A percentile compares a stretch with the other conserved stretches of the same genome.
These are phyloP conservation scores for Hemibagrus wyckioides DNA, from an alignment of 2,113 vertebrate species.

Conservation along the genomic window DNA sequence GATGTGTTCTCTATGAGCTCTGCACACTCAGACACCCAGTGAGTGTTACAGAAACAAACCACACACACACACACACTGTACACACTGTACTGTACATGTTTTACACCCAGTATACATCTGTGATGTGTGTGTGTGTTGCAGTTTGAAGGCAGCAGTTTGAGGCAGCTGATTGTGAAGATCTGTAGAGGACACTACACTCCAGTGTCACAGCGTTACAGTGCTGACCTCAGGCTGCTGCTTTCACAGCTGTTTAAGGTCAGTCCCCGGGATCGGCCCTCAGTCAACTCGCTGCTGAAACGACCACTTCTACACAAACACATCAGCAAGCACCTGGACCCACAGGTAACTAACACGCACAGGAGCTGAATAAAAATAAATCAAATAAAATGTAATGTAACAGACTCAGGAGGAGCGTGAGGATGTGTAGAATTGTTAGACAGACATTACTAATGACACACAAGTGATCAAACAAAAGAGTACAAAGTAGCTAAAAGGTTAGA, in stretches of 20 bases:
- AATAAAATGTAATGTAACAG: too few relatives aligned
- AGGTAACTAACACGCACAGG: conserved; percentile 30
- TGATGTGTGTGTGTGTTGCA: conserved; percentile 4
- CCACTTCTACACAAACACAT: conserved; percentile 79
- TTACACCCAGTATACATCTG: background rate
- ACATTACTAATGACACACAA: too few relatives aligned
- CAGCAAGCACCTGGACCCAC: conserved; percentile 57
- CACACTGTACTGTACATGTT: background rate
- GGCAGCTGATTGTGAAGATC: conserved; percentile 85
- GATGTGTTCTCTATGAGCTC: conserved; percentile 53
- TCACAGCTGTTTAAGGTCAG: conserved; percentile 84
- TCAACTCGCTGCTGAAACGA: conserved; percentile 80
- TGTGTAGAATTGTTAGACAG: too few relatives aligned
- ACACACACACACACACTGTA: background rate
- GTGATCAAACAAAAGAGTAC: too few relatives aligned
- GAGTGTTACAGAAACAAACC: background rate
- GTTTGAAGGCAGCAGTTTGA: conserved; percentile 77
- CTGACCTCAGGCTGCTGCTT: conserved; percentile 76
- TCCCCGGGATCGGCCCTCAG: conserved; percentile 82
- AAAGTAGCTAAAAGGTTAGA: background rate
- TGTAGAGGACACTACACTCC: conserved; percentile 81
- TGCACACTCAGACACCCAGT: conserved; percentile 53
- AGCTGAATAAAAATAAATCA: too few relatives aligned
- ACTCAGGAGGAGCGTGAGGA: too few relatives aligned
- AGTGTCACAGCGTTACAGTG: conserved; percentile 76